These are phyloP conservation scores for Corythornis cristatus DNA, from an alignment of 2,113 vertebrate genomes.

Conservation along the genomic window DNA sequence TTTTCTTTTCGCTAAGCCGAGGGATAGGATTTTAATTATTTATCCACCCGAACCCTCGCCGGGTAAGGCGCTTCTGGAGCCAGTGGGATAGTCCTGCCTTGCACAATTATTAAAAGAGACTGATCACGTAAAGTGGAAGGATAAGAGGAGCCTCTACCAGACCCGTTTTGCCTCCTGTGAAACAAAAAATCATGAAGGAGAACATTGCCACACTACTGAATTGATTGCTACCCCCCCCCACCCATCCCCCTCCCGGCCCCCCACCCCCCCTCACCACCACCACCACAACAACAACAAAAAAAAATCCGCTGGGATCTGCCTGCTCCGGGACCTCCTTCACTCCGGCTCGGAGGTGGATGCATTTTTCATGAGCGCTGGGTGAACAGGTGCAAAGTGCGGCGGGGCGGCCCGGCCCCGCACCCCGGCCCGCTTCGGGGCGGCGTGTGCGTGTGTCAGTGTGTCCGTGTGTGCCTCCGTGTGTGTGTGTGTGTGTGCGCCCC, in stretches of 20 bases:
- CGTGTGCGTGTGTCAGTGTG: background rate
- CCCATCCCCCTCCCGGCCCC: background rate
- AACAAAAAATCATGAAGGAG: conserved; percentile 21
- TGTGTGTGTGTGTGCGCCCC: background rate
- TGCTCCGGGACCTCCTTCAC: conserved; percentile 69
- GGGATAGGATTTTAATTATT: conserved; percentile 74
- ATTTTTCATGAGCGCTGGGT: conserved; percentile 75
- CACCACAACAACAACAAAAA: background rate
- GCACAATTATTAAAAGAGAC: conserved; percentile 71
- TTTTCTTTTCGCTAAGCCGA: conserved; percentile 53
- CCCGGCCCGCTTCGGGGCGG: conserved; percentile 39
- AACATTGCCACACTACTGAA: conserved; percentile 49
- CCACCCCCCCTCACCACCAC: background rate
- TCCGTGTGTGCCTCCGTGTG: background rate
- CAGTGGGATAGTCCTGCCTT: conserved; percentile 76
- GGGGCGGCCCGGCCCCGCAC: conserved; percentile 61
- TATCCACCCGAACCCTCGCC: conserved; percentile 56
- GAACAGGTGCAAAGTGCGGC: conserved; percentile 82
- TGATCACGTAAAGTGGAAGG: conserved; percentile 57
- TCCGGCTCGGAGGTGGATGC: conserved; percentile 62
- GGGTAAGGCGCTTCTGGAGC: conserved; percentile 59
- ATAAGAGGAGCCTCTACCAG: conserved; percentile 60
- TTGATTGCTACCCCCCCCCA: conserved; percentile 56
- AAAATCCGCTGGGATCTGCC: conserved; percentile 55
- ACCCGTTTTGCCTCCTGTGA: conserved; percentile 39